Evolutionary conservation across 1,140 invertebrate species (phyloP), one percentile per base, ranked within the genome.

Genomic region (Zaprionus kolodkinae): DNA sequence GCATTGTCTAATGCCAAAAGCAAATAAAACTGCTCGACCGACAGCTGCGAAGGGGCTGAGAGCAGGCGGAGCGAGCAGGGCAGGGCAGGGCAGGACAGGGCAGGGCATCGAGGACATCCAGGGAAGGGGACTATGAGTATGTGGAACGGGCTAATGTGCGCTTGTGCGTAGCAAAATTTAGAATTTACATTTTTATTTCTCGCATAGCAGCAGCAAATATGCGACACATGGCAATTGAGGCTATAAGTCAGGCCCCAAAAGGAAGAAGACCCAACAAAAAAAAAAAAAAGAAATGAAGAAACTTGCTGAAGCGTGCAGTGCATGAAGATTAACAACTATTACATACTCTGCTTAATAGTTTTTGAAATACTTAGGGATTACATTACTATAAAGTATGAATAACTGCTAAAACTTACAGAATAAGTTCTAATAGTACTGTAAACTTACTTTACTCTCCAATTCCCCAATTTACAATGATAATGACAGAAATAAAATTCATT

Each of bases 131-230:
- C 21, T 21, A 0, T 5, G 38, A n/a, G 38, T 17, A 15, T 45
- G 40, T 45, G 35, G 35, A 81, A 65, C 52, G 79, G 69, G 62
- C 64, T 87, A 83, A 77, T 80, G 80, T 73, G 72, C 84, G 84
- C 70, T 88, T 87, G 83, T 87, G 83, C 84, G 83, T 87, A 78
- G 73, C 27, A 78, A 87, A 87, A 88, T 86, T 81, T 88, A 70
- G 69, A 86, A 88, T 86, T 86, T 86, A 86, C 83, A 86, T 86
- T 86, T 86, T 82, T 86, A 87, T 86, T 79, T 70, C 48, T 60
- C 33, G 64, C 66, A 56, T 21, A 59, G 65, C 43, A 76, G 72
- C 72, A 70, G 59, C 72, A 66, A 81, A 86, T 78, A 88, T 80
- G 80, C 80, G 86, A 88, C 83, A 87, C 83, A 87, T 87, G 84